Conservation (phyloP, 1,140 invertebrate species). For the Cydia splendana region DNA sequence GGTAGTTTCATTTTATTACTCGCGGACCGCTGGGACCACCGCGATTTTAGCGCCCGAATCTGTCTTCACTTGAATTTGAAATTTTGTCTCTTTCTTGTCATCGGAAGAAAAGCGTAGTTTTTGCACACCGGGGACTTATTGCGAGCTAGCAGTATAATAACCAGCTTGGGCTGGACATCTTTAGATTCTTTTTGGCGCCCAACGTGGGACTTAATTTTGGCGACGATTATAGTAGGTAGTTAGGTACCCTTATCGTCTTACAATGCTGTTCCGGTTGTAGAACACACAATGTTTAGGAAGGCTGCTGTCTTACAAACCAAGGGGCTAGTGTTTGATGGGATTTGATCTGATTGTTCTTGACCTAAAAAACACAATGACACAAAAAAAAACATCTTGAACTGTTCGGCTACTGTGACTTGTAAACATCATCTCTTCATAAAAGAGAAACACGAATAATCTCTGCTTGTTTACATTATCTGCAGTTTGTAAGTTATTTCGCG, state of each 20-base stretch:
- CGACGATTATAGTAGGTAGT: conserved; percentile 16
- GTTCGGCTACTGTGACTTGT: no score
- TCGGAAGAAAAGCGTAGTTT: not conserved
- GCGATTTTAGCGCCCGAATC: conserved; percentile 37
- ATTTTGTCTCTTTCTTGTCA: not conserved
- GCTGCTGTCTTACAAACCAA: no score
- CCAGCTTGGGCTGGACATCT: not conserved
- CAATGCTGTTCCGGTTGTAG: not conserved
- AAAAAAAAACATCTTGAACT: no score
- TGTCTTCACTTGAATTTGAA: conserved; percentile 34
- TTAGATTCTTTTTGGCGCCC: conserved; percentile 34
- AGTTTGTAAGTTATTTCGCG: conserved; percentile 18
- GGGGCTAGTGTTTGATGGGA: no score
- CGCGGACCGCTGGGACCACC: conserved; percentile 19
- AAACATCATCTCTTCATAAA: not conserved
- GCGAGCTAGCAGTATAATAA: no score
- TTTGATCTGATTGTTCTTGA: no score
- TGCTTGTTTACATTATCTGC: not conserved
- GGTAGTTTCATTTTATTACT: conserved; percentile 32
- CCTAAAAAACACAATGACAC: no score
- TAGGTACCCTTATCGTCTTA: not conserved
- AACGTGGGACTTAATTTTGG: conserved; percentile 34
- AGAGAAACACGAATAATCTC: not conserved
- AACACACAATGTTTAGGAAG: no score
- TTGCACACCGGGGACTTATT: not conserved